Evolutionary conservation across 2,797 vertebrate species (phyloP).

Genomic region (Betta splendens): DNA sequence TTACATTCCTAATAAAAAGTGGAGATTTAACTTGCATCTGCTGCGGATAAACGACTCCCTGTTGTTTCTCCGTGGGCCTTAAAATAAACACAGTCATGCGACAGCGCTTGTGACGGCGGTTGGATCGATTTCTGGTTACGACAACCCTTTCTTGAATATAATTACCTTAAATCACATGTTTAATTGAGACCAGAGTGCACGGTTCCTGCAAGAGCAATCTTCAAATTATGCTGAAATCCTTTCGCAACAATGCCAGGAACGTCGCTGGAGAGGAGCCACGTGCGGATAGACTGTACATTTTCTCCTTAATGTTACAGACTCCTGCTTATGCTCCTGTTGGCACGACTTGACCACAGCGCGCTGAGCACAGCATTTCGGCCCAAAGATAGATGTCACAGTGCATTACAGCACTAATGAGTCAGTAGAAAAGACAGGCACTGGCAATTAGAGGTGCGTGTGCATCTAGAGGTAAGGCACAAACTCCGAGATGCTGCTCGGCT

Average conservation of each 20-base stretch:
- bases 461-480: slow-evolving; percentile 34
- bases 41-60: neutral
- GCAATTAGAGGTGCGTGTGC: slow-evolving; percentile 68
- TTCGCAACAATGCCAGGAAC: slow-evolving; percentile 1
- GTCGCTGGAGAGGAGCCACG: neutral
- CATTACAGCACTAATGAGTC: slow-evolving; percentile 71
- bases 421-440: slow-evolving; percentile 60
- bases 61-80: neutral
- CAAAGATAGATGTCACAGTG: slow-evolving; percentile 68
- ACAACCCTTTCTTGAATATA: neutral
- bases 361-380: slow-evolving; percentile 64
- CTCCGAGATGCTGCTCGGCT: slow-evolving; percentile 31
- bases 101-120: neutral
- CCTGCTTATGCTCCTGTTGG: slow-evolving; percentile 28
- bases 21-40: neutral
- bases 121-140: neutral
- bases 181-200: no score
- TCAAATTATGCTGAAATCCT: neutral
- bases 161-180: neutral
- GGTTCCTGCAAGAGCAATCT: no score
- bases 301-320: slow-evolving; percentile 12
- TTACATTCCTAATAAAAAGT: neutral
- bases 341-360: slow-evolving; percentile 52
- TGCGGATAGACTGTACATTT: slow-evolving; percentile 6
- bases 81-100: neutral